These are phyloP conservation scores for Macaca mulatta DNA, from an alignment of 2,113 vertebrate species.

Conservation along the genomic window DNA sequence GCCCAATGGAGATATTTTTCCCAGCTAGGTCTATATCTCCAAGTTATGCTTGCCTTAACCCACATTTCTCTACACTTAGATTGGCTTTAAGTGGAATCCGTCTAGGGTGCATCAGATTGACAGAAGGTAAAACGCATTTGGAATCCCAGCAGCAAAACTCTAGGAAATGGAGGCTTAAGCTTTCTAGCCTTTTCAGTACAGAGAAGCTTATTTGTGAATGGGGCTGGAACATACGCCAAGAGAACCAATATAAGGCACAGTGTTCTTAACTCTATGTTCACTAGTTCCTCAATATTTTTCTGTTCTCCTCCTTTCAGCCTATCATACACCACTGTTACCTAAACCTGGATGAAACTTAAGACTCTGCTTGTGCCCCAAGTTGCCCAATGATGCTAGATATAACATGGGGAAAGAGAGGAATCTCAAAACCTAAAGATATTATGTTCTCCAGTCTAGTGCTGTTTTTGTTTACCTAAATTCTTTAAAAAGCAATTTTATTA, in stretches of 20 bases:
- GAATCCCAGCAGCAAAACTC: not conserved
- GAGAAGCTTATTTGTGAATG: not conserved
- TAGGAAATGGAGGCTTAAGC: not conserved
- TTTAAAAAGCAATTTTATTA: constrained; percentile 17
- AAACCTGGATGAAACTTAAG: not conserved
- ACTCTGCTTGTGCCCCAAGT: not conserved
- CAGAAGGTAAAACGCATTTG: not conserved
- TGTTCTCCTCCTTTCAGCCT: not conserved
- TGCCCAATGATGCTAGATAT: not conserved
- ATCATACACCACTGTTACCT: not conserved
- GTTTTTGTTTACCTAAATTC: not conserved
- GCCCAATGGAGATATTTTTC: not conserved
- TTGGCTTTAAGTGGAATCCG: not conserved
- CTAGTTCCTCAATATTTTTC: not conserved
- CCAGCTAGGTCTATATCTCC: not conserved
- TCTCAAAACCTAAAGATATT: not conserved
- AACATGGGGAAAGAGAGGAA: not conserved
- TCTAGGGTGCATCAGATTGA: not conserved
- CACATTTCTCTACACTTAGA: not conserved
- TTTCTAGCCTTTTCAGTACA: not conserved
- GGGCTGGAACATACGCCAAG: not conserved
- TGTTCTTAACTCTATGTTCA: not conserved
- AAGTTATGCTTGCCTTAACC: not conserved
- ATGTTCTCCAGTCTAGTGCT: not conserved
- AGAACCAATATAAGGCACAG: not conserved